Evolutionary conservation across 2,113 vertebrate species (phyloP).

Genomic region (Trematocara variabile): DNA sequence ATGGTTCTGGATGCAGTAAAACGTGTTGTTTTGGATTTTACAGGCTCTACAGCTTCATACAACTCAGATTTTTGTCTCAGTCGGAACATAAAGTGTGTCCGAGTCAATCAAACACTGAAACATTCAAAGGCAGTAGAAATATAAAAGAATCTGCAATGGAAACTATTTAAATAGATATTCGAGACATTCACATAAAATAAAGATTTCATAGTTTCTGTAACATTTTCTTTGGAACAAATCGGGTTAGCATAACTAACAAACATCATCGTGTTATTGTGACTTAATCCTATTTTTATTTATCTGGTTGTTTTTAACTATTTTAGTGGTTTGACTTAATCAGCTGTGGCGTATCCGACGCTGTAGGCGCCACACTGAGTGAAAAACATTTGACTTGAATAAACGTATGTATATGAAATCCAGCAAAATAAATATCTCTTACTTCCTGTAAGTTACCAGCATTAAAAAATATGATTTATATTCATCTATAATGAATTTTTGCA

Average conservation of each 20-base stretch:
- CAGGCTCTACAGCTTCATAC: neutral
- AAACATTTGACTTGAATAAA: neutral
- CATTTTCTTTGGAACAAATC: neutral
- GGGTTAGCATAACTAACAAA: accelerated
- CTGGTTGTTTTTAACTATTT: neutral
- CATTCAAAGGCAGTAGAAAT: neutral
- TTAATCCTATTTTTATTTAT: neutral
- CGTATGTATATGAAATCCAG: accelerated
- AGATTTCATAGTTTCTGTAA: neutral
- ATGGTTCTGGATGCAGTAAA: neutral
- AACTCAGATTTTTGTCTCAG: neutral
- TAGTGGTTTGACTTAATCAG: accelerated
- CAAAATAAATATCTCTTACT: neutral
- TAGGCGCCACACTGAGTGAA: neutral
- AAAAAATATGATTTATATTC: neutral
- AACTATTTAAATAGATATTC: neutral
- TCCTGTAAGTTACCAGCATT: neutral
- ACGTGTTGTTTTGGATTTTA: neutral
- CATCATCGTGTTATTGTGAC: neutral
- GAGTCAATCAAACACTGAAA: accelerated
- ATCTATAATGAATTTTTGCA: accelerated
- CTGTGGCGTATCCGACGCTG: neutral
- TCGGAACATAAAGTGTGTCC: neutral
- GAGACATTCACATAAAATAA: neutral
- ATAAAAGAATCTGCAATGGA: neutral